Percentiles rank a stretch among this genome's conserved stretches.
These are phyloP conservation scores for Cantharis lateralis DNA, from an alignment of 2,888 invertebrate genomes.

Conservation along the genomic window DNA sequence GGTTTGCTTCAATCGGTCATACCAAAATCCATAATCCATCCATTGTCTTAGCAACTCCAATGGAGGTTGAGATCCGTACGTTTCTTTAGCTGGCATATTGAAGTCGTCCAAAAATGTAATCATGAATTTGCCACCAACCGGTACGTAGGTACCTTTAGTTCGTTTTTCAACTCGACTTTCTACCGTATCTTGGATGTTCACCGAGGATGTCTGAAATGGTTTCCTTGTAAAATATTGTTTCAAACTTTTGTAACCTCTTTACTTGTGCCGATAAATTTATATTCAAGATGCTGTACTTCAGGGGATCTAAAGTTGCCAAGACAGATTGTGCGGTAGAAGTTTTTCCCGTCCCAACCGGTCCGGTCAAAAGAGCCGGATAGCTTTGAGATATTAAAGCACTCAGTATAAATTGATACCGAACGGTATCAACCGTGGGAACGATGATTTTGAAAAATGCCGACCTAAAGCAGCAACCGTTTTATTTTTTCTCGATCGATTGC, in stretches of 20 bases:
- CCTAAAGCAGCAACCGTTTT: slow-evolving; percentile 53
- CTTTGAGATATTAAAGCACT: slow-evolving; percentile 67
- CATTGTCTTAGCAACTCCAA: slow-evolving; percentile 82
- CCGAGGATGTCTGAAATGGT: slow-evolving; percentile 71
- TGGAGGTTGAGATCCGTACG: slow-evolving; percentile 88
- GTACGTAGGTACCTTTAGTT: slow-evolving; percentile 82
- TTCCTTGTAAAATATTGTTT: not conserved
- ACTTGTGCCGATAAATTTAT: slow-evolving; percentile 88
- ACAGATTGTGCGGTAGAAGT: slow-evolving; percentile 78
- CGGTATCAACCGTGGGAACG: slow-evolving; percentile 86
- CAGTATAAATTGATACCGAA: slow-evolving; percentile 79
- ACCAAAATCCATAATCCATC: slow-evolving; percentile 92
- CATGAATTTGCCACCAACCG: slow-evolving; percentile 81
- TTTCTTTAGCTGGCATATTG: slow-evolving; percentile 90
- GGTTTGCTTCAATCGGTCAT: slow-evolving; percentile 78
- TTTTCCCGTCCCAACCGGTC: slow-evolving; percentile 88
- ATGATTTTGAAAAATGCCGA: slow-evolving; percentile 81
- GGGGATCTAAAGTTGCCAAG: slow-evolving; percentile 62
- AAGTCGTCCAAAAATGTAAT: slow-evolving; percentile 90
- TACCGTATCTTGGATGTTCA: slow-evolving; percentile 82
- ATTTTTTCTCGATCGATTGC: not conserved
- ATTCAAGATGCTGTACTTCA: slow-evolving; percentile 67
- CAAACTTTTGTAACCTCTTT: slow-evolving; percentile 11
- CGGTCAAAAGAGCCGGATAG: slow-evolving; percentile 76
- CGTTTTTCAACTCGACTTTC: slow-evolving; percentile 87